Conservation (phyloP, 2,888 invertebrate species). For the Agrotis ipsilon region DNA sequence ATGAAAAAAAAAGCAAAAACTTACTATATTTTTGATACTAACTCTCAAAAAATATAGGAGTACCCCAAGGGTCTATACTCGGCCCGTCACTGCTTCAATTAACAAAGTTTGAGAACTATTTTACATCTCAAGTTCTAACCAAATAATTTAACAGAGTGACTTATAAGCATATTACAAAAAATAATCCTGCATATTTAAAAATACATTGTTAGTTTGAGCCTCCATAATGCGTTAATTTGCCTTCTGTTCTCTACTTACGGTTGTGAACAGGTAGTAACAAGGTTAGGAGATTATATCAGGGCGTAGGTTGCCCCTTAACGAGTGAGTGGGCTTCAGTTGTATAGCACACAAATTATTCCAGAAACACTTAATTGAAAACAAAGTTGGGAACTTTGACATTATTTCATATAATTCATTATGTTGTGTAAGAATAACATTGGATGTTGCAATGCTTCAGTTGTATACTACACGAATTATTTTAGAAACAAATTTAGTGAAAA, state of each 20-base stretch:
- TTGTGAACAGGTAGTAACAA: conserved; percentile 66
- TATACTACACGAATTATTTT: not conserved
- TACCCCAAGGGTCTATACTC: not conserved
- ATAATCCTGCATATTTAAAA: too few species aligned
- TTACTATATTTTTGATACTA: too few species aligned
- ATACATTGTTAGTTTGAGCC: too few species aligned
- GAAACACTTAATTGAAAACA: conserved; percentile 14
- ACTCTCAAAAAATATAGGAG: not conserved
- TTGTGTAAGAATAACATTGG: too few species aligned
- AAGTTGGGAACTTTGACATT: not conserved
- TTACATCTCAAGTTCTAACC: too few species aligned
- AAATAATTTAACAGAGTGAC: not conserved
- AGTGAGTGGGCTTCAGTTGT: conserved; percentile 51
- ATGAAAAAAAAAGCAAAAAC: not conserved
- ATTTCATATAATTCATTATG: not conserved
- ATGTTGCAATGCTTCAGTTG: not conserved
- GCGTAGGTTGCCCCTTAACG: conserved; percentile 68
- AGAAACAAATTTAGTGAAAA: too few species aligned
- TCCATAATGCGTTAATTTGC: too few species aligned
- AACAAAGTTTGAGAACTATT: not conserved
- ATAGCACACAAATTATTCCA: conserved; percentile 37
- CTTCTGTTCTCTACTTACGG: conserved; percentile 2
- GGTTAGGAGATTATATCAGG: conserved; percentile 69
- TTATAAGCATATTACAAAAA: not conserved
- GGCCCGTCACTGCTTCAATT: not conserved